Conservation (phyloP, 2,113 vertebrate genomes). For the Cyphomyrus plagiostoma region DNA sequence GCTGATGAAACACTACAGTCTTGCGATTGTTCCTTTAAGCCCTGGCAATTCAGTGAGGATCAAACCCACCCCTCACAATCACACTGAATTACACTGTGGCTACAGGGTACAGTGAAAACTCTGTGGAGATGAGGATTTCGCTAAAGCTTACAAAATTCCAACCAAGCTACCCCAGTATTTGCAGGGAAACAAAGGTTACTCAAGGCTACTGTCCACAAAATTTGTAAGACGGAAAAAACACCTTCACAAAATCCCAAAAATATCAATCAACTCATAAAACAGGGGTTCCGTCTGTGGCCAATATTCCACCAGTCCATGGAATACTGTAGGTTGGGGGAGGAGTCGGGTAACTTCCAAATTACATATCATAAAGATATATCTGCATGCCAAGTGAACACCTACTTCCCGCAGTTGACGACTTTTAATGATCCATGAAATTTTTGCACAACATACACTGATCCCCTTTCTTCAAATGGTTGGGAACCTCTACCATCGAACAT, state of each 20-base stretch:
- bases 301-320: not conserved
- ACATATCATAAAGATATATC: not conserved
- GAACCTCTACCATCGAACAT: not conserved
- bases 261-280: not conserved
- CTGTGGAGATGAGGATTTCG: not conserved
- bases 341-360: not conserved
- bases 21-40: not conserved
- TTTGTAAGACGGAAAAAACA: not conserved
- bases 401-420: not conserved
- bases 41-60: not conserved
- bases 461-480: not conserved
- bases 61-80: not conserved
- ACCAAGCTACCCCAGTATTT: not conserved
- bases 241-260: not conserved
- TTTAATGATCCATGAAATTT: not conserved
- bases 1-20: not conserved
- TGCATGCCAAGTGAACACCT: not conserved
- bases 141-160: not conserved
- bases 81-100: not conserved
- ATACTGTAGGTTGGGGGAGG: not conserved
- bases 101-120: not conserved
- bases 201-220: not conserved
- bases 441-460: not conserved
- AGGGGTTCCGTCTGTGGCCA: not conserved
- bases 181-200: not conserved